Conservation (phyloP, 2,888 invertebrate genomes). For the Drosophila affinis region DNA sequence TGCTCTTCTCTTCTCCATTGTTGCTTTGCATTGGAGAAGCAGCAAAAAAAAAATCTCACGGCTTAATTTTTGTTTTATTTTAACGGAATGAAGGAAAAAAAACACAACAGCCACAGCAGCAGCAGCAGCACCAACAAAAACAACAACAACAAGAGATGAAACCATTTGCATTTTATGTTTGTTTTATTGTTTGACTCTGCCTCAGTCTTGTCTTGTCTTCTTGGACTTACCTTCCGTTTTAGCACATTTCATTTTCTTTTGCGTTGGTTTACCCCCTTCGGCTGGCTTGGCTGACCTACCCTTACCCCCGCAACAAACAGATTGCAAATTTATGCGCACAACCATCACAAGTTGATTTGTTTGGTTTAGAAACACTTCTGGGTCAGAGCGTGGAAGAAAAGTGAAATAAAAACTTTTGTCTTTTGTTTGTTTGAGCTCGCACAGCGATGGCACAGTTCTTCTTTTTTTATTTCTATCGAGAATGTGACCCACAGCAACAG, state of each 20-base stretch:
- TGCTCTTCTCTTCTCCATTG: constrained; percentile 4
- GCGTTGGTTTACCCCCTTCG: constrained; percentile 60
- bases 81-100: constrained; percentile 49
- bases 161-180: constrained; percentile 73
- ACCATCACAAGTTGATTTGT: constrained; percentile 66
- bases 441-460: neutral
- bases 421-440: constrained; percentile 13
- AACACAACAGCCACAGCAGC: constrained; percentile 2
- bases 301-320: constrained; percentile 6
- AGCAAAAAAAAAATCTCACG: constrained; percentile 71
- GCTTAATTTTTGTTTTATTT: constrained; percentile 74
- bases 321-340: constrained; percentile 70
- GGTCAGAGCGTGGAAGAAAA: constrained; percentile 69
- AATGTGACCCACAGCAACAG: neutral
- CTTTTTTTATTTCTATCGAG: neutral
- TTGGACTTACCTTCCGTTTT: constrained; percentile 62
- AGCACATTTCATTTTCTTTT: constrained; percentile 72
- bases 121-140: neutral
- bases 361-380: constrained; percentile 66
- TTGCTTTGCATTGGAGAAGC: constrained; percentile 13
- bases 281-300: constrained; percentile 27
- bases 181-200: constrained; percentile 63
- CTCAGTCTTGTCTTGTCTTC: constrained; percentile 15
- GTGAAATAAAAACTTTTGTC: constrained; percentile 59
- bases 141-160: constrained; percentile 27